Conservation (phyloP, 2,888 invertebrate genomes). For the Barypeithes pellucidus region DNA sequence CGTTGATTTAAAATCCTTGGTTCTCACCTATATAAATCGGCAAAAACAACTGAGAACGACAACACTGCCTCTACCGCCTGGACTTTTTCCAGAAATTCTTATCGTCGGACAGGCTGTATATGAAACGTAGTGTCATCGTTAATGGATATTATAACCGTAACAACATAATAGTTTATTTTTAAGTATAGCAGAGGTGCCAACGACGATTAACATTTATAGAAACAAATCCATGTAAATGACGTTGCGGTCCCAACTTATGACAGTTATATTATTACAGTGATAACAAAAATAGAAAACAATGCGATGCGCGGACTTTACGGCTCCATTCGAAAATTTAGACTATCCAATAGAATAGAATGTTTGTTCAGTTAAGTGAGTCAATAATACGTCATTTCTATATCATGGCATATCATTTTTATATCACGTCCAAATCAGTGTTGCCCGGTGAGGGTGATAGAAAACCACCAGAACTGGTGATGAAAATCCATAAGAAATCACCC, state of each 20-base stretch:
- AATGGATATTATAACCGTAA: neutral
- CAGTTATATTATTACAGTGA: conserved; percentile 43
- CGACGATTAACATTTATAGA: conserved; percentile 45
- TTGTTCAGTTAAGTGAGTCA: conserved; percentile 17
- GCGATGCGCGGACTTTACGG: conserved; percentile 42
- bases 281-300: conserved; percentile 46
- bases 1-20: too few relatives aligned
- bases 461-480: too few relatives aligned
- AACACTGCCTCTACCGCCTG: too few relatives aligned
- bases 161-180: conserved; percentile 28
- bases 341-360: neutral
- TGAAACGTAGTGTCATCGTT: neutral
- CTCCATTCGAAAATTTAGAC: conserved; percentile 33
- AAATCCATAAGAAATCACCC: too few relatives aligned
- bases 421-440: too few relatives aligned
- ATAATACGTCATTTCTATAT: neutral
- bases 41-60: too few relatives aligned
- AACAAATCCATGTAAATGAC: conserved; percentile 48
- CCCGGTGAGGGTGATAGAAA: too few relatives aligned
- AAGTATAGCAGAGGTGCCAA: conserved; percentile 38
- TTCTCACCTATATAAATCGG: too few relatives aligned
- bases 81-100: too few relatives aligned
- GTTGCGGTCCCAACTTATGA: conserved; percentile 42
- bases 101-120: neutral
- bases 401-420: too few relatives aligned